A percentile compares a stretch with the other conserved stretches of the same genome.
Conservation (phyloP, 2,888 invertebrate species). For the Drosophila fungiperda region DNA sequence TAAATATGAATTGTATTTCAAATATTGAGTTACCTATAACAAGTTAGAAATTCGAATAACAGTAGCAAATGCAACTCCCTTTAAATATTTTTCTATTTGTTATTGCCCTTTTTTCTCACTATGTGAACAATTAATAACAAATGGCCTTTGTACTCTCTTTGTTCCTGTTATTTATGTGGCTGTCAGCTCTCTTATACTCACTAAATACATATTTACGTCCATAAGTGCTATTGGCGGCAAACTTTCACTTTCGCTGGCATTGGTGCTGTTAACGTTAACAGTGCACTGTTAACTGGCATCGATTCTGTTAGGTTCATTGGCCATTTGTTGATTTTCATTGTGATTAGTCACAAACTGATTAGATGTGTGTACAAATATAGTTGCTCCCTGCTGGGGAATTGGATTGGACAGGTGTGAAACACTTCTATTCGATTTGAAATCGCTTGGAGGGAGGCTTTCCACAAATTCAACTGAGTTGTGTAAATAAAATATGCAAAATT, state of each 20-base stretch:
- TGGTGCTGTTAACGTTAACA: slow-evolving; percentile 32
- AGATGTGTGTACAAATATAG: slow-evolving; percentile 8
- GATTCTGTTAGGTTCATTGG: slow-evolving; percentile 22
- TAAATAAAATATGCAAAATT: background rate
- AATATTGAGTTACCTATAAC: background rate
- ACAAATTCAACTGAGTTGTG: background rate
- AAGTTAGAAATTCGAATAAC: background rate
- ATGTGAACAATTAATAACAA: slow-evolving; percentile 45
- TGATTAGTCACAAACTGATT: slow-evolving; percentile 40
- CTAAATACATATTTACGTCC: slow-evolving; percentile 1
- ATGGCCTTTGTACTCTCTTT: slow-evolving; percentile 8
- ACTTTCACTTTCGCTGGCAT: slow-evolving; percentile 50
- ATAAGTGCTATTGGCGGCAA: slow-evolving; percentile 39
- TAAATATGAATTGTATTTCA: background rate
- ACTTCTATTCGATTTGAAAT: background rate
- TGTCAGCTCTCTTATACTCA: slow-evolving; percentile 50
- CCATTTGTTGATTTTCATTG: slow-evolving; percentile 52
- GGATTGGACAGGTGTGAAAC: slow-evolving; percentile 13
- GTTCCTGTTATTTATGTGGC: slow-evolving; percentile 25
- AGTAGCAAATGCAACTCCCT: background rate
- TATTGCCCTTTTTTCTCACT: background rate
- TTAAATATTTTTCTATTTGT: background rate
- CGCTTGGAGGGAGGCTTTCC: background rate
- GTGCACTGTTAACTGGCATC: slow-evolving; percentile 22
- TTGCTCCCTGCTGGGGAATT: slow-evolving; percentile 16